Base-by-base conservation (phyloP, 2,888 invertebrate genomes). In the Drosophila anceps region DNA sequence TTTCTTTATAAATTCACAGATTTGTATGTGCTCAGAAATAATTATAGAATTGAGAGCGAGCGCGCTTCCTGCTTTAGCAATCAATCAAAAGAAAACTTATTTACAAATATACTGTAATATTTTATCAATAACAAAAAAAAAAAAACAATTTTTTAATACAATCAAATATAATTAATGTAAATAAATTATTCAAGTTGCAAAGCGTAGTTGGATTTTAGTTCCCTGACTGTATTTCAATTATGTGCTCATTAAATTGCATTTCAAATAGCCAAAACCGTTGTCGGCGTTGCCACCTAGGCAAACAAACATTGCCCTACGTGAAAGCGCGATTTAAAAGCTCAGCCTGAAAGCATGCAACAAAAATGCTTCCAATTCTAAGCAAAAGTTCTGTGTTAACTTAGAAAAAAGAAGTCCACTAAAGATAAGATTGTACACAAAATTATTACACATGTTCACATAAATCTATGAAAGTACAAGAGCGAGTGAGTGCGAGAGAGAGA, bases 311-410 rank as follows among this genome's bases (percentile, higher is more conserved):
- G 15, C 1, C 15, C 6, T 5, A 33, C 4, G 44, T 9, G 18
- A 1, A 29, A 15, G 24, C 7, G 18, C 10, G 9, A 35, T 37
- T 37, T 27, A 13, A 39, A 46, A n/a, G 4, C 15, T 43, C 79
- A 69, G 79, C 76, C 79, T 27, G 63, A 69, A 60, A 39, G 63
- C 43, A 74, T 41, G 76, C 77, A 63, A 77, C 57, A 61, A n/a
- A 53, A 65, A 27, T 1, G 24, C 4, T 41, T 46, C 33, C 5
- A 3, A 12, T 20, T 41, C 35, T 5, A 13, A 39, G 27, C 18
- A 50, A 50, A 31, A 7, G 13, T 50, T 31, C 7, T 13, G 50
- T 18, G 50, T 7, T 18, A 50, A 50, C 18, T 31, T 50, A 44
- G 53, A 41, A 50, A 44, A 43, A 12, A 37, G 39, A 18, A 33